Conservation (phyloP, 2,113 vertebrate genomes). For the Phycodurus eques region DNA sequence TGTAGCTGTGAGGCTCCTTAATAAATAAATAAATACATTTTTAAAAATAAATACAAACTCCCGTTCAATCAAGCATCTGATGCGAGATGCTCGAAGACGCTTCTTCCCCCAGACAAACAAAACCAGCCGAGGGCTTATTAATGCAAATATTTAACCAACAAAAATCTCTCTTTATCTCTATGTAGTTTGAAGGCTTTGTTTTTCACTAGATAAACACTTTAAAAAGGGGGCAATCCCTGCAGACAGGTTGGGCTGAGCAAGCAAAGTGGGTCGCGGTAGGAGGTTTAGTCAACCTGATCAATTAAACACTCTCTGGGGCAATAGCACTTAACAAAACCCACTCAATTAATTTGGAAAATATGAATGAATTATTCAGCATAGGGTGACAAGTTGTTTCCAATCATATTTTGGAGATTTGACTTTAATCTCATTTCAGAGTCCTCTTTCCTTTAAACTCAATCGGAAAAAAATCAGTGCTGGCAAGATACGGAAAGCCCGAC, state of each 20-base stretch:
- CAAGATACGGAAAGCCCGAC: not conserved
- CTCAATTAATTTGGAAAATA: conserved; percentile 40
- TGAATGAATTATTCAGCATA: conserved; percentile 4
- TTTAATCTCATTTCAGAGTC: too few relatives aligned
- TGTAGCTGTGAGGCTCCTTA: not conserved
- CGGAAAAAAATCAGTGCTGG: not conserved
- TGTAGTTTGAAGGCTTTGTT: conserved; percentile 47
- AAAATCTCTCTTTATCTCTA: conserved; percentile 33
- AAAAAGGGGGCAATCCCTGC: conserved; percentile 32
- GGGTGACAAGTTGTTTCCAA: conserved; percentile 21
- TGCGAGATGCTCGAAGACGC: conserved; percentile 34
- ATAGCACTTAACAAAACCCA: conserved; percentile 35
- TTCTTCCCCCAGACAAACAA: conserved; percentile 37
- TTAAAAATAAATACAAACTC: conserved; percentile 27
- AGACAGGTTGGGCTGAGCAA: conserved; percentile 37
- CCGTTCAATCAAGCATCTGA: conserved; percentile 54
- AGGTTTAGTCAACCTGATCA: conserved; percentile 57
- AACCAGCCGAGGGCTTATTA: conserved; percentile 31
- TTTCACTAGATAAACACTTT: conserved; percentile 51
- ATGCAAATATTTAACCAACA: conserved; percentile 37
- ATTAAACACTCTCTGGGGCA: conserved; percentile 47
- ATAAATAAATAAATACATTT: conserved; percentile 15
- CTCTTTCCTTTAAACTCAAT: too few relatives aligned
- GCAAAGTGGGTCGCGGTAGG: conserved; percentile 51
- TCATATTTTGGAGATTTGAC: conserved; percentile 22